phyloP scores from a whole-genome alignment of 2,888 invertebrate genomes.

The Mesopsocus fuscifrons region DNA sequence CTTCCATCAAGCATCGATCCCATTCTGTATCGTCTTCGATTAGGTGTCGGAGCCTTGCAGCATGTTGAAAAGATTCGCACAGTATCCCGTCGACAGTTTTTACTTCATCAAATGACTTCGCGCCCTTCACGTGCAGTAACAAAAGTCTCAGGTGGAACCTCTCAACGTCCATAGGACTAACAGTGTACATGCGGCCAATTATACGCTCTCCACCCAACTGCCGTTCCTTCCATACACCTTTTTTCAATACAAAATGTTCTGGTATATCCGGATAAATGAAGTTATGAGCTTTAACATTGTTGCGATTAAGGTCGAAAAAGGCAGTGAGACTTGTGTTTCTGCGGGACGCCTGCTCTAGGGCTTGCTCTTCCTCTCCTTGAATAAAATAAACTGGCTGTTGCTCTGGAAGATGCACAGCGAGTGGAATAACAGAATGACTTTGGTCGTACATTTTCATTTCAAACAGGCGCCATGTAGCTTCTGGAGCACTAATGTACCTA shows the following conservation, averaged over 20 bases:
- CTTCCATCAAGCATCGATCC: no score
- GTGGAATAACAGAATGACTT: background rate
- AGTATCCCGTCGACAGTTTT: conserved; percentile 18
- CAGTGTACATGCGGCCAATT: background rate
- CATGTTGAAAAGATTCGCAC: conserved; percentile 18
- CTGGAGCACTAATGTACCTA: background rate
- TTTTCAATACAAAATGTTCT: background rate
- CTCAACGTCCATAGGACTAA: conserved; percentile 11
- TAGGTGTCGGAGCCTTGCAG: conserved; percentile 19
- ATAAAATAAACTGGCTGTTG: no score
- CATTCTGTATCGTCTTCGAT: no score
- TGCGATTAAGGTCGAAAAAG: background rate
- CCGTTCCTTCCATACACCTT: background rate
- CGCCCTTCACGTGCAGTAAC: conserved; percentile 16
- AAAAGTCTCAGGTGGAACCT: no score
- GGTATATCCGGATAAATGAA: background rate
- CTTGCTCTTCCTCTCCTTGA: background rate
- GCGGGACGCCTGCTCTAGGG: background rate
- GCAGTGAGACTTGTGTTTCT: background rate
- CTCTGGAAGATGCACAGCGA: no score
- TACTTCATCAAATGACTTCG: conserved; percentile 18
- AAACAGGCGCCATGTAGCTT: background rate
- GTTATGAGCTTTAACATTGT: background rate
- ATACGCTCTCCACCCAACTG: background rate
- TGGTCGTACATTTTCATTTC: background rate